Evolutionary conservation across 1,140 invertebrate species (phyloP), one percentile per base, ranked within the genome.

Genomic region (Wiebesia pumilae): DNA sequence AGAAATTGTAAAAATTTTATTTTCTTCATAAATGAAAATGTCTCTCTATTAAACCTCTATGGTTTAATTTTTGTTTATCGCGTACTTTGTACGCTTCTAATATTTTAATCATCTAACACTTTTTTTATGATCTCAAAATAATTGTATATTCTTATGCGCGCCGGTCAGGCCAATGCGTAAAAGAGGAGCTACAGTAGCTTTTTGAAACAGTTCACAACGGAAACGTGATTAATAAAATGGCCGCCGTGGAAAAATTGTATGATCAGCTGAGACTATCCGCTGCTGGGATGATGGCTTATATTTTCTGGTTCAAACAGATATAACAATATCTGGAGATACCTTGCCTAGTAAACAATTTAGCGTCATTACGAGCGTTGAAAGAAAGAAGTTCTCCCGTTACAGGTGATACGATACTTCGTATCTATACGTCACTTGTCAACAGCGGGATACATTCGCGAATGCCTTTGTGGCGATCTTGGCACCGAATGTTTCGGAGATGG

Each of bases 261-360:
- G 54, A 84, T 84, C 83, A 84, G 83, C 83, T 84, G 83, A 84
- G 75, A 84, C 14, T 67, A 47, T 77, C 83, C 77, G 38, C 83
- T 75, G 54, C 73, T 75, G 71, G 2, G 19, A 81, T 82, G 65
- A 82, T 21, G 67, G 58, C 30, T 82, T 30, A 24, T 38, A 35
- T 33, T 67, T 69, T 47, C n/a, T 79, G 35, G 38, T 67, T 67
- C 80, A 30, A 19, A 69, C 24, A n/a, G 58, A 43, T 67, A 65
- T n/a, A 24, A 65, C 9, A 16, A 81, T 81, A 35, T 73, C 2
- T 21, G 47, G 14, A 30, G 27, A 79, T 58, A 54, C 3, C 30
- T 6, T n/a, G 0, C 7, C 24, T 12, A 27, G 47, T 24, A 14
- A 16, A n/a, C 27, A 75, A 16, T 1, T 27, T 40, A 19, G 54